phyloP scores from a whole-genome alignment of 1,140 invertebrate genomes.

The Battus philenor region DNA sequence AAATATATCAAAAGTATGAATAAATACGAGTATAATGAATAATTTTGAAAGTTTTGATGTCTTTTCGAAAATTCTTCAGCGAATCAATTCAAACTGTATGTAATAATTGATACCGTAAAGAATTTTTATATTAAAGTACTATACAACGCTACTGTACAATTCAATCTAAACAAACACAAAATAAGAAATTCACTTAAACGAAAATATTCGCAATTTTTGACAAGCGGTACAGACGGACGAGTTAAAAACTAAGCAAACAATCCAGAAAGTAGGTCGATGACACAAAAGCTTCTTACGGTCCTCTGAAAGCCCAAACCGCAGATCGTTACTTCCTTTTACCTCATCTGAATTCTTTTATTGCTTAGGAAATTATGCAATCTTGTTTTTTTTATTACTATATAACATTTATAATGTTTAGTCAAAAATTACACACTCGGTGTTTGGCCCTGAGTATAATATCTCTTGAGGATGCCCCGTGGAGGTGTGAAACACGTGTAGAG shows the following conservation, averaged over 20 bases:
- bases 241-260: background rate
- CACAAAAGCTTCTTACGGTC: slow-evolving; percentile 7
- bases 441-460: too few relatives aligned
- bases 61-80: background rate
- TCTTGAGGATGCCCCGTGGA: too few relatives aligned
- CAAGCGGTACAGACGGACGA: background rate
- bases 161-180: background rate
- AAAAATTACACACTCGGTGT: too few relatives aligned
- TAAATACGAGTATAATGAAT: too few relatives aligned
- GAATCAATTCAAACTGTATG: background rate
- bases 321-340: background rate
- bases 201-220: too few relatives aligned
- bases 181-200: background rate
- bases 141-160: background rate
- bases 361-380: background rate
- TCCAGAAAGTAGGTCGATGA: slow-evolving; percentile 1
- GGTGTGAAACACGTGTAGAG: too few relatives aligned
- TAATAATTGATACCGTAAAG: background rate
- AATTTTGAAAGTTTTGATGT: background rate
- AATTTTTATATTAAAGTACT: background rate
- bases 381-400: too few relatives aligned
- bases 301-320: background rate
- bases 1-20: too few relatives aligned
- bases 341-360: background rate
- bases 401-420: too few relatives aligned